Conservation (phyloP, 2,888 invertebrate genomes). For the Drosophila nigricruria region DNA sequence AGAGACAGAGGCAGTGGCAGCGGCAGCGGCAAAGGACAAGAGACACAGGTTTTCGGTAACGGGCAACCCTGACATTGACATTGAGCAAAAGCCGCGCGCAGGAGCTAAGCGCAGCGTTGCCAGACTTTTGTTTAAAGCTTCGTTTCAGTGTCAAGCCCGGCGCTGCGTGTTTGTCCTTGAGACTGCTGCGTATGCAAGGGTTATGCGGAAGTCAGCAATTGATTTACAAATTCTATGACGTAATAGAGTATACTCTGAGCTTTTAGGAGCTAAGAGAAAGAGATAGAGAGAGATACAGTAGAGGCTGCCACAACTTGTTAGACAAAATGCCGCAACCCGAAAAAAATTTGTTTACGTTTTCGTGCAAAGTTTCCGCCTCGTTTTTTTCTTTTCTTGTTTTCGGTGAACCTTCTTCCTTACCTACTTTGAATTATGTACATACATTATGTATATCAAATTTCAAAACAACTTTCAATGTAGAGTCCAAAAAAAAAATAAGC, state of each 20-base stretch:
- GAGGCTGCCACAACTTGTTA: slow-evolving; percentile 22
- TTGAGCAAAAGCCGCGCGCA: slow-evolving; percentile 40
- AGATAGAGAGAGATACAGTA: neutral
- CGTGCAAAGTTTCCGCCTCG: slow-evolving; percentile 9
- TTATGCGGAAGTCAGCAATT: neutral
- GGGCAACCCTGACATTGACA: slow-evolving; percentile 62
- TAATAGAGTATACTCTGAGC: slow-evolving; percentile 33
- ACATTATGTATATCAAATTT: slow-evolving; percentile 48
- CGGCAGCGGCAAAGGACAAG: slow-evolving; percentile 13
- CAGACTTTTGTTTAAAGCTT: slow-evolving; percentile 30
- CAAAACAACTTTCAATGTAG: slow-evolving; percentile 58
- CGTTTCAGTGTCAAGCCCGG: slow-evolving; percentile 21
- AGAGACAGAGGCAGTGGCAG: neutral
- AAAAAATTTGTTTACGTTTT: slow-evolving; percentile 54
- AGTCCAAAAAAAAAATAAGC: slow-evolving; percentile 21
- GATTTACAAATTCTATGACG: slow-evolving; percentile 56
- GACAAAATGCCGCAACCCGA: slow-evolving; percentile 39
- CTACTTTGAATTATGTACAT: slow-evolving; percentile 8
- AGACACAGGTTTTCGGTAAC: slow-evolving; percentile 47
- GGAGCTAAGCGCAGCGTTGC: slow-evolving; percentile 50
- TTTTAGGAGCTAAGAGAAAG: neutral
- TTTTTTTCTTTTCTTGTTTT: neutral
- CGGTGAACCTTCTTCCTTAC: slow-evolving; percentile 18
- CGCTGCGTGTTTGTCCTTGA: slow-evolving; percentile 53
- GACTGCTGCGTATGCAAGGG: neutral